These are phyloP conservation scores for Drosophila atripex DNA, from an alignment of 2,888 invertebrate species.

Conservation along the genomic window DNA sequence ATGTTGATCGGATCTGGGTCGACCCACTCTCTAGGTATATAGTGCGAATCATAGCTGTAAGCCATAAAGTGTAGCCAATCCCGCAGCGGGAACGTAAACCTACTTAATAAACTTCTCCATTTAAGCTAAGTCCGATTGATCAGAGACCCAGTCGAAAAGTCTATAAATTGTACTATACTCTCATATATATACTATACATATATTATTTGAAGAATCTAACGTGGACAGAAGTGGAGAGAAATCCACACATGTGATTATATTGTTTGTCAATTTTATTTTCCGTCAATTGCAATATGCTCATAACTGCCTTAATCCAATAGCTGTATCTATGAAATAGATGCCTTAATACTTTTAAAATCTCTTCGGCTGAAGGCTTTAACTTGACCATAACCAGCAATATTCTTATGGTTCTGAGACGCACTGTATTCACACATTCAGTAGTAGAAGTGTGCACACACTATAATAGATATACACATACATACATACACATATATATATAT, in stretches of 20 bases:
- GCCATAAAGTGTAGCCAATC: slow-evolving; percentile 8
- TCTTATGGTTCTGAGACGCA: slow-evolving; percentile 36
- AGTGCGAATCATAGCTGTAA: slow-evolving; percentile 38
- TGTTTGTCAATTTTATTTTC: background rate
- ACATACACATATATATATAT: slow-evolving; percentile 12
- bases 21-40: slow-evolving; percentile 12
- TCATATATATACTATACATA: background rate
- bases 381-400: slow-evolving; percentile 7
- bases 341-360: background rate
- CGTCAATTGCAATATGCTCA: slow-evolving; percentile 3
- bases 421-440: slow-evolving; percentile 13
- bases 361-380: slow-evolving; percentile 8
- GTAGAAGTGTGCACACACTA: background rate
- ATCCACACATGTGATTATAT: background rate
- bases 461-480: slow-evolving; percentile 11
- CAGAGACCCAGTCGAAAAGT: background rate
- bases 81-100: slow-evolving; percentile 3
- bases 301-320: slow-evolving; percentile 9
- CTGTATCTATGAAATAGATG: slow-evolving; percentile 1
- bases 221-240: no score
- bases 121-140: slow-evolving; percentile 1
- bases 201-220: no score
- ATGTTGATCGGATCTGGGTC: slow-evolving; percentile 8
- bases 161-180: background rate
- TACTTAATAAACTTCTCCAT: background rate